Evolutionary conservation across 1,140 invertebrate species (phyloP).

Genomic region (Leptinotarsa lineolata): DNA sequence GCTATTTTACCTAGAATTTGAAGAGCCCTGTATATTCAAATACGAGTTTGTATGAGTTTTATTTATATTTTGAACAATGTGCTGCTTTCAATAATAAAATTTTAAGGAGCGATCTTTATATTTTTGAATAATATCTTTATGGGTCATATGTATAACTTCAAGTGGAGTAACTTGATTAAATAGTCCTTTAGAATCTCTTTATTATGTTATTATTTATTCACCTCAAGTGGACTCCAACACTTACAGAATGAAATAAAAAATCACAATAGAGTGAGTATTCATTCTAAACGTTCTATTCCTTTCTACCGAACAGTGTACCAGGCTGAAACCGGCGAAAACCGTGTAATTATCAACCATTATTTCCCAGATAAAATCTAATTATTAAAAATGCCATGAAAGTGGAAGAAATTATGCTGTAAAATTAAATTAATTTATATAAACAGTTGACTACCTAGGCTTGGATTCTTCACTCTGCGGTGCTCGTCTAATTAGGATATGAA

Average conservation of each 20-base stretch:
- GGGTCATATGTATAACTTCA: too few species aligned
- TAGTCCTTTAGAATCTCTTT: too few species aligned
- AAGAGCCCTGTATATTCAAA: too few species aligned
- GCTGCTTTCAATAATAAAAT: too few species aligned
- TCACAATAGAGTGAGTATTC: too few species aligned
- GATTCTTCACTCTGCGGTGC: not conserved
- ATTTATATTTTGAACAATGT: too few species aligned
- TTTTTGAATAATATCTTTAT: not conserved
- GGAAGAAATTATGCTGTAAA: conserved; percentile 17
- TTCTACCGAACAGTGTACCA: not conserved
- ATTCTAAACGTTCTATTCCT: not conserved
- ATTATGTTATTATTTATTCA: too few species aligned
- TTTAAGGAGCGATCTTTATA: not conserved
- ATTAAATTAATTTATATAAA: conserved; percentile 25
- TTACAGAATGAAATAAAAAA: too few species aligned
- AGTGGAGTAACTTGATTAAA: too few species aligned
- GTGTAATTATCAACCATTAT: not conserved
- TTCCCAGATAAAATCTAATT: not conserved
- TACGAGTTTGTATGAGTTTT: too few species aligned
- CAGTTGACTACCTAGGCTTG: not conserved
- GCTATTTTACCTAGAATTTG: not conserved
- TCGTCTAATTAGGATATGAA: conserved; percentile 20
- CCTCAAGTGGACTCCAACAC: too few species aligned
- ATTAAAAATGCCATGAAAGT: not conserved
- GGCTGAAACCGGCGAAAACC: not conserved